Conservation (phyloP, 2,888 invertebrate species). For the Caenorhabditis afra region DNA sequence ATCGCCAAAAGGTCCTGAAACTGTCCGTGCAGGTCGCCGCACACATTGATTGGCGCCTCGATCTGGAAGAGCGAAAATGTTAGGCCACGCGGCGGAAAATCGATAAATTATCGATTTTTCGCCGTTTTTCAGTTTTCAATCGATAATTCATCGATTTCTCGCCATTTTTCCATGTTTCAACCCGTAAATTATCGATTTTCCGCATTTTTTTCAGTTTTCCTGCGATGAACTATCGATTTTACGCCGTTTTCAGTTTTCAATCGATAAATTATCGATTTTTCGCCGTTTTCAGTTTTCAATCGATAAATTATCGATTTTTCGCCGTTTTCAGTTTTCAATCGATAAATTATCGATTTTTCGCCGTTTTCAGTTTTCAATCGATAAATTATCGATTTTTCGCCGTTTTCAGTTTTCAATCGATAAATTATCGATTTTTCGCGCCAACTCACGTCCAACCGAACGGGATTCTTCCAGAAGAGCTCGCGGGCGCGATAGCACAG, state of each 20-base stretch:
- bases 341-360: neutral
- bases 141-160: neutral
- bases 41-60: constrained; percentile 96
- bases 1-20: constrained; percentile 83
- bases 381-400: neutral
- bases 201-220: too few species aligned
- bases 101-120: too few species aligned
- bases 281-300: too few species aligned
- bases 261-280: too few species aligned
- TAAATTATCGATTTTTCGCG: neutral
- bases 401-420: too few species aligned
- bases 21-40: constrained; percentile 99
- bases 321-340: neutral
- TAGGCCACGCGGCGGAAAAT: too few species aligned
- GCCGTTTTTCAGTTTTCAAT: neutral
- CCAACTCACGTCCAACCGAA: constrained; percentile 45
- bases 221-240: too few species aligned
- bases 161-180: too few species aligned
- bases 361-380: neutral
- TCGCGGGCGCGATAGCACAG: constrained; percentile 68
- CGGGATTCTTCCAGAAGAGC: constrained; percentile 51
- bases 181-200: too few species aligned
- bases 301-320: too few species aligned
- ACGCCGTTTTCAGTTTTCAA: too few species aligned
- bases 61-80: constrained; percentile 82